Conservation (phyloP, 2,888 invertebrate genomes). For the Calameuta filiformis region DNA sequence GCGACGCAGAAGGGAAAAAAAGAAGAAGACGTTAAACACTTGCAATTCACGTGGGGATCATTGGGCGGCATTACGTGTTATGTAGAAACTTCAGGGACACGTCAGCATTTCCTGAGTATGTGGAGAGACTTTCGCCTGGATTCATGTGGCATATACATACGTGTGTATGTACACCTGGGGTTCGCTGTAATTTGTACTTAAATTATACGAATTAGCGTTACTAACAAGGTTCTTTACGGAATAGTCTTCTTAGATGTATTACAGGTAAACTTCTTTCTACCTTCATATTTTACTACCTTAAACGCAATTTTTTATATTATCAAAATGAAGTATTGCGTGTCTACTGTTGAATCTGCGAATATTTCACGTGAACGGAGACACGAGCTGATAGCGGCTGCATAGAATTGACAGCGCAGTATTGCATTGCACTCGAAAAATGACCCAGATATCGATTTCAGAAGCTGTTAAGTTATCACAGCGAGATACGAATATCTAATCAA, state of each 20-base stretch:
- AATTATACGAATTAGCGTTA: not conserved
- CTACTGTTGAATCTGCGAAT: not conserved
- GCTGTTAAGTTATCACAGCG: not conserved
- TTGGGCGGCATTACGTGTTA: not conserved
- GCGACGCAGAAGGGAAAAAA: not conserved
- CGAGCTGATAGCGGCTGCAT: not conserved
- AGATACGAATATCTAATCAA: not conserved
- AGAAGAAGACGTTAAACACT: not conserved
- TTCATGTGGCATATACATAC: too few relatives aligned
- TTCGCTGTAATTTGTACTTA: not conserved
- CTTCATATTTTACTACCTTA: not conserved
- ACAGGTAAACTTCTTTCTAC: not conserved
- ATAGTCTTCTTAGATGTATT: not conserved
- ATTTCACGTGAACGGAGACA: not conserved
- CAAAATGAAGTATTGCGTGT: not conserved
- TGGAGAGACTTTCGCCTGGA: not conserved
- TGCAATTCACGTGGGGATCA: not conserved
- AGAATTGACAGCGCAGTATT: not conserved
- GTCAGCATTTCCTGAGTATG: not conserved
- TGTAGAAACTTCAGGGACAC: not conserved
- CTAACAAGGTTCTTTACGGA: too few relatives aligned
- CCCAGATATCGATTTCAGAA: not conserved
- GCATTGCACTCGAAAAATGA: not conserved
- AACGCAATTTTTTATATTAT: not conserved
- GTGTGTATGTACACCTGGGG: too few relatives aligned